A percentile compares a stretch with the other conserved stretches of the same genome.
Conservation (phyloP, 2,113 vertebrate species). For the Perognathus longimembris region DNA sequence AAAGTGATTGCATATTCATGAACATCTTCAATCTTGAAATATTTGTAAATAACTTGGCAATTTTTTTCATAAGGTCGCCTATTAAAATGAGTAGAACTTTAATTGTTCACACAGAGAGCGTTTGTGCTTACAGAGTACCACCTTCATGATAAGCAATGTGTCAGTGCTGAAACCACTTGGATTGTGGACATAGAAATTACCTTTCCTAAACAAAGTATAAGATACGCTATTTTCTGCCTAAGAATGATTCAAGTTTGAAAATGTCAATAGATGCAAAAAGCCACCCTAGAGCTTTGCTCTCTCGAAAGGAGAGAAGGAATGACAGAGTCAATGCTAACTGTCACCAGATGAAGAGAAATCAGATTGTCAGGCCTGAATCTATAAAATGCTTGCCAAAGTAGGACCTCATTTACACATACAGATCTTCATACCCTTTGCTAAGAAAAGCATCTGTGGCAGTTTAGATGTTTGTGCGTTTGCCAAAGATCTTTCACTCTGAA, state of each 20-base stretch:
- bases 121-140: background rate
- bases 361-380: slow-evolving; percentile 87
- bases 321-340: slow-evolving; percentile 87
- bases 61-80: slow-evolving; percentile 69
- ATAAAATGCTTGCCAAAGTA: slow-evolving; percentile 88
- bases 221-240: slow-evolving; percentile 74
- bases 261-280: slow-evolving; percentile 85
- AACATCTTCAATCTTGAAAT: slow-evolving; percentile 78
- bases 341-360: slow-evolving; percentile 85
- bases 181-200: slow-evolving; percentile 72
- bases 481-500: slow-evolving; percentile 91
- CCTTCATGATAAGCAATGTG: slow-evolving; percentile 74
- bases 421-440: slow-evolving; percentile 89
- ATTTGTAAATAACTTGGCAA: slow-evolving; percentile 82
- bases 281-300: slow-evolving; percentile 79
- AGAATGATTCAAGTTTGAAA: slow-evolving; percentile 83
- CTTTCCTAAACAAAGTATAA: slow-evolving; percentile 79
- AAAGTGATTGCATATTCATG: slow-evolving; percentile 78
- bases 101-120: slow-evolving; percentile 63
- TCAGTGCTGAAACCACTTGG: slow-evolving; percentile 54
- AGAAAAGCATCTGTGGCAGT: slow-evolving; percentile 89
- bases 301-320: slow-evolving; percentile 82
- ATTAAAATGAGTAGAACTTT: slow-evolving; percentile 76
- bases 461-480: slow-evolving; percentile 89
- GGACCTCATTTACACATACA: slow-evolving; percentile 89